A percentile compares a stretch with the other conserved stretches of the same genome.
These are phyloP conservation scores for Manacus vitellinus DNA, from an alignment of 2,113 vertebrate genomes.

Conservation along the genomic window DNA sequence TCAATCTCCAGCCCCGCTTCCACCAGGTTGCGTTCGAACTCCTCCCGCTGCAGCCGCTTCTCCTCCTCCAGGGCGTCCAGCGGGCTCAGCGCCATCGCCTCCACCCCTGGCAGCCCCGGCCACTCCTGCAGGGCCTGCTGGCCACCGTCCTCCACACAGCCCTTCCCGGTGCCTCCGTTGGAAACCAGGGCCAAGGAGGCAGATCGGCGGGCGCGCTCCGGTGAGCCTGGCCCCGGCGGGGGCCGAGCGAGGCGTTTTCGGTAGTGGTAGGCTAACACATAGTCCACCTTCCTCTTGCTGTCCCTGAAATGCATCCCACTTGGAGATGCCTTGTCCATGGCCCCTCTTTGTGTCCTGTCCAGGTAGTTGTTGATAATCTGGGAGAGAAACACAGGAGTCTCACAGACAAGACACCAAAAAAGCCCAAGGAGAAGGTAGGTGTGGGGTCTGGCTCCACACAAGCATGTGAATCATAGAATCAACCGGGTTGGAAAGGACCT, in stretches of 20 bases:
- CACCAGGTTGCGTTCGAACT: slow-evolving; percentile 86
- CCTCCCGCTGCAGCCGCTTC: slow-evolving; percentile 84
- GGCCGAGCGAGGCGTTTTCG: slow-evolving; percentile 70
- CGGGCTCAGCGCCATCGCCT: slow-evolving; percentile 52
- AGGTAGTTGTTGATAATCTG: slow-evolving; percentile 84
- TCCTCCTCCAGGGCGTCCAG: slow-evolving; percentile 81
- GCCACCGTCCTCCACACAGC: neutral
- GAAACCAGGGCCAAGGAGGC: slow-evolving; percentile 68
- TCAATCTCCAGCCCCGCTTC: slow-evolving; percentile 91
- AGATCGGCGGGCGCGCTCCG: rapidly evolving
- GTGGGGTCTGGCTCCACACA: rapidly evolving
- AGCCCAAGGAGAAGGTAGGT: no score
- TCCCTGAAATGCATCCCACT: slow-evolving; percentile 85
- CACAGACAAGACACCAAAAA: neutral
- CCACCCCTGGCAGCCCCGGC: neutral
- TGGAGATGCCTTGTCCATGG: neutral
- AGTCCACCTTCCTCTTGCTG: slow-evolving; percentile 91
- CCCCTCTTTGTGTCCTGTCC: slow-evolving; percentile 14
- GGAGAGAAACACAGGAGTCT: neutral
- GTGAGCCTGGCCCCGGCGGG: neutral
- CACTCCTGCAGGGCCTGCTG: neutral
- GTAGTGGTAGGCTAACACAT: slow-evolving; percentile 90
- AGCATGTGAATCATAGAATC: neutral
- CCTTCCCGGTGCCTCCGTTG: slow-evolving; percentile 76
- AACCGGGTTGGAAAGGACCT: no score